Evolutionary conservation across 1,140 invertebrate species (phyloP), one percentile per base, ranked within the genome.

Genomic region (Trichonephila clavata): DNA sequence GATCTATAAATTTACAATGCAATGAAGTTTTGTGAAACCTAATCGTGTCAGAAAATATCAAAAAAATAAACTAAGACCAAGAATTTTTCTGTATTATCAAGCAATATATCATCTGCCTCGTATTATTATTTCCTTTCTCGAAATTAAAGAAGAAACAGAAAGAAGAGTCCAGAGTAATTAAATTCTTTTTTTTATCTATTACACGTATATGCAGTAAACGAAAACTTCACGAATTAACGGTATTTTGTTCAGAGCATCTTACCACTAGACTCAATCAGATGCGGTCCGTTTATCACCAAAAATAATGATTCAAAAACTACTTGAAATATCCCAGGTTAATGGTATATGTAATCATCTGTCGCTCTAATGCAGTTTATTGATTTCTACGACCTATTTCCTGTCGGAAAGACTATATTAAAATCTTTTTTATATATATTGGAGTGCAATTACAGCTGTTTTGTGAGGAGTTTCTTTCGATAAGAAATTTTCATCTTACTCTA

Each of bases 331-430:
- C 14, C 21, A 63, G 71, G 18, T 77, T 77, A 77, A 77, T 77
- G 71, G n/a, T 18, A 77, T 77, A 77, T 77, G 71, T 77, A 77
- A 77, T 39, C 71, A 77, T 77, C 71, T 77, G 71, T 32, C 27
- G 71, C 6, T 2, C 14, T 14, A 32, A 5, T 32, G 32, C 16
- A 77, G 14, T 77, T 39, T 77, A 77, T 39, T 77, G 71, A 16
- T 39, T 63, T 63, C 13, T 63, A 32, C 39, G 71, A 77, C 71
- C 71, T 77, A 77, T 77, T 77, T 77, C 32, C 32, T 77, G 32
- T 27, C 13, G 27, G 71, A 77, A 77, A 20, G 71, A 39, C 10
- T 77, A 39, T 27, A 32, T 77, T 77, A 77, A 77, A 77, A 77
- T 18, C 71, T 77, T 77, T 77, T 77, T 50, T 50, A 10, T 10